Conservation (phyloP, 1,140 invertebrate species). For the Sycophila sp. region DNA sequence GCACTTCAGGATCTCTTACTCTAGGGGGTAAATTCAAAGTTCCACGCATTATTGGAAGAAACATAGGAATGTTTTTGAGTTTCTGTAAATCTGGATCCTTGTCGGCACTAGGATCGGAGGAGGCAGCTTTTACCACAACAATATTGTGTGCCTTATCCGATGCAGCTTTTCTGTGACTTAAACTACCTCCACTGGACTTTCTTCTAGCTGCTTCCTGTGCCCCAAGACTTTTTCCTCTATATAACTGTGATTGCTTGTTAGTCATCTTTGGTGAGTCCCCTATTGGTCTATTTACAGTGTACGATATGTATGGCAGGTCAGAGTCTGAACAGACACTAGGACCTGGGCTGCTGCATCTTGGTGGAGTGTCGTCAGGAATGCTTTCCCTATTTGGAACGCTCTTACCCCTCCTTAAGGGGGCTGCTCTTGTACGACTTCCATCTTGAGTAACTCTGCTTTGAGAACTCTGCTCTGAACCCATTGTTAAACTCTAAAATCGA, state of each 20-base stretch:
- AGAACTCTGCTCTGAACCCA: constrained; percentile 72
- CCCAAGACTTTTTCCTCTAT: constrained; percentile 60
- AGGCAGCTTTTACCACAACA: constrained; percentile 84
- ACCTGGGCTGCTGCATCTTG: constrained; percentile 80
- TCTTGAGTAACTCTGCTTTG: constrained; percentile 50
- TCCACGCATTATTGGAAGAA: constrained; percentile 91
- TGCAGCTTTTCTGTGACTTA: constrained; percentile 50
- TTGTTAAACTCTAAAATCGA: too few species aligned
- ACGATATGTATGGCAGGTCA: constrained; percentile 94
- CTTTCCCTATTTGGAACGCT: constrained; percentile 68
- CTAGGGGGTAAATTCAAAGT: constrained; percentile 84
- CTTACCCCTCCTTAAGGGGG: constrained; percentile 66
- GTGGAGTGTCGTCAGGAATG: constrained; percentile 67
- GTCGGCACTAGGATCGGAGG: constrained; percentile 70
- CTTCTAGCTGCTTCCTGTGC: constrained; percentile 54
- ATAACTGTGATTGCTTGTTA: constrained; percentile 68
- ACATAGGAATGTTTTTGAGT: constrained; percentile 86
- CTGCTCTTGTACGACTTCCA: constrained; percentile 46
- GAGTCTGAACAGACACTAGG: constrained; percentile 89
- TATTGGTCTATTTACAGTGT: constrained; percentile 91
- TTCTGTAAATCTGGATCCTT: constrained; percentile 84
- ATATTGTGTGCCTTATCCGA: constrained; percentile 73
- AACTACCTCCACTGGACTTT: constrained; percentile 52
- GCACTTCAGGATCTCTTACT: constrained; percentile 85
- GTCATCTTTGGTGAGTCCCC: constrained; percentile 84